Evolutionary conservation across 2,888 invertebrate genomes (phyloP), one percentile per base, ranked within the genome.

Genomic region (Tetheella fluctuosa): DNA sequence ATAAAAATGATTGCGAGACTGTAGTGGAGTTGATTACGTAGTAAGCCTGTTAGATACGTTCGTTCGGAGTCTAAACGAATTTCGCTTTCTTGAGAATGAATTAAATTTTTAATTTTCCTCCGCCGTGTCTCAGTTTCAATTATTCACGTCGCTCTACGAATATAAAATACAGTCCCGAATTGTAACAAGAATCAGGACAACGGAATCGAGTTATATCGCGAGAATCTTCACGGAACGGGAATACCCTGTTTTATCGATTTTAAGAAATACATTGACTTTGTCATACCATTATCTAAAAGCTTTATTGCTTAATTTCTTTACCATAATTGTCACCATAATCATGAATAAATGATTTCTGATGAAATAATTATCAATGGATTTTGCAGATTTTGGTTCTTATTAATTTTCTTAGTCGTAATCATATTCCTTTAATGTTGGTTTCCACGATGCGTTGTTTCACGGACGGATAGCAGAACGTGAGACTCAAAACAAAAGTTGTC

Each of bases 141-240:
- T 77, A 77, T 77, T 74, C 70, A 75, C 62, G 59, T 37, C 62
- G 60, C 63, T 65, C 34, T 56, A 42, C 54, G 64, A 67, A 72
- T 69, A 64, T 61, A 63, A 61, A 69, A 71, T 67, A 64, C 54
- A 42, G 57, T 59, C 57, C 25, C 17, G 63, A 58, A 57, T 59
- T 67, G 64, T 67, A 62, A 60, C 63, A 60, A 30, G 37, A 39
- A 54, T 52, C 42, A 56, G 12, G 39, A 34, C 52, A 30, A 52
- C 17, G 10, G 20, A 52, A 58, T 52, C 17, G 34, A 58, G 34
- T 23, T n/a, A 28, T 13, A 10, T 52, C 37, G 15, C 8, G 20
- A 3, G 28, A 23, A 28, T 15, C 15, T 30, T 30, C 10, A 8
- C 10, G 8, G 7, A 30, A 30, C 30, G 30, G 30, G 30, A 8